Conservation (phyloP, 2,113 vertebrate genomes). For the Oophaga pumilio region DNA sequence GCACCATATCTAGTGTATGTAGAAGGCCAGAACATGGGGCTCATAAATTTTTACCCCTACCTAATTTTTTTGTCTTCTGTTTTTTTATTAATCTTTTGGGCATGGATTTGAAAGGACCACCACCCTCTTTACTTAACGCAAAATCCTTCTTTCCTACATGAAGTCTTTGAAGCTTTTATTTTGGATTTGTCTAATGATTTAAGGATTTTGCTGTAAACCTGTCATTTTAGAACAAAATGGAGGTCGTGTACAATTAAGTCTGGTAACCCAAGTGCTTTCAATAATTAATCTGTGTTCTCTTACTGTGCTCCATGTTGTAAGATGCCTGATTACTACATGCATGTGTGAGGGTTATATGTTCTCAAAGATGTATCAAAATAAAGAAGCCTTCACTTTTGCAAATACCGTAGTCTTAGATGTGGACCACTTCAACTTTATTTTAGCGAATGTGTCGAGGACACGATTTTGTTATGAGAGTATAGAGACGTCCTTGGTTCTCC, state of each 20-base stretch:
- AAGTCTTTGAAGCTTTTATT: not conserved
- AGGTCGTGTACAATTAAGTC: not conserved
- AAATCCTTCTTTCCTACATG: not conserved
- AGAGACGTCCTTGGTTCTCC: too few relatives aligned
- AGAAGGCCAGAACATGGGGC: too few relatives aligned
- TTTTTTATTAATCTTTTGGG: too few relatives aligned
- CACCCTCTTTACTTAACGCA: not conserved
- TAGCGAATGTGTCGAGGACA: too few relatives aligned
- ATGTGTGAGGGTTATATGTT: not conserved
- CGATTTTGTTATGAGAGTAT: too few relatives aligned
- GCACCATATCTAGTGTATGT: too few relatives aligned
- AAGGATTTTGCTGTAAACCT: not conserved
- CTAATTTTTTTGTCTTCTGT: not conserved
- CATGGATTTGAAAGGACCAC: not conserved
- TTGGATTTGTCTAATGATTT: slow-evolving; percentile 12
- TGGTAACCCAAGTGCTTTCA: slow-evolving; percentile 24
- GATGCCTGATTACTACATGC: too few relatives aligned
- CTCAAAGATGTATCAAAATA: not conserved
- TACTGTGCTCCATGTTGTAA: not conserved
- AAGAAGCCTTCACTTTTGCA: not conserved
- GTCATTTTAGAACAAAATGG: slow-evolving; percentile 5
- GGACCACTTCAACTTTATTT: too few relatives aligned
- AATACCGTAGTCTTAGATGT: not conserved
- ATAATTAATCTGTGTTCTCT: slow-evolving; percentile 4
- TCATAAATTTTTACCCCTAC: not conserved